Conservation (phyloP, 2,113 vertebrate genomes). For the Notothenia rossii region DNA sequence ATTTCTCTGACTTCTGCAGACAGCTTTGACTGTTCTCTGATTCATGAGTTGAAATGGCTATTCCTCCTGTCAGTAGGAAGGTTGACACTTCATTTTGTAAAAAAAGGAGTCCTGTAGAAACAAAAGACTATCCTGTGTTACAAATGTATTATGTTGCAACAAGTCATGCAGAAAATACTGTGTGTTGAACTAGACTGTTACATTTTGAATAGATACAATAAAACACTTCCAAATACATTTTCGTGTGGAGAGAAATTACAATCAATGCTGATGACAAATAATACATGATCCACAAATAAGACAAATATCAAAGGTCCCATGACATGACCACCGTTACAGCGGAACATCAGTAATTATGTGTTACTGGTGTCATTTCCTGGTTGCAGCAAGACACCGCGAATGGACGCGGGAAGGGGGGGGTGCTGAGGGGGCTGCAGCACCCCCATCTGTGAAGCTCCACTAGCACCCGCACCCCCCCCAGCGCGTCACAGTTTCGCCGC, state of each 20-base stretch:
- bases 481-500: no score
- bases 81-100: conserved; percentile 49
- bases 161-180: background rate
- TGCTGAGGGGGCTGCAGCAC: no score
- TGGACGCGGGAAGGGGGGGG: no score
- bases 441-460: no score
- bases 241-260: background rate
- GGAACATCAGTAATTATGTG: no score
- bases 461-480: no score
- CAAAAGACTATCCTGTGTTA: background rate
- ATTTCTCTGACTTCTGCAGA: conserved; percentile 55
- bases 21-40: conserved; percentile 45
- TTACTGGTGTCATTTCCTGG: no score
- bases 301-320: background rate
- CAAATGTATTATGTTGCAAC: conserved; percentile 11
- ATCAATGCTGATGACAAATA: background rate
- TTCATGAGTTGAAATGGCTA: conserved; percentile 28
- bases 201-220: background rate
- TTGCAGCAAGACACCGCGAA: no score
- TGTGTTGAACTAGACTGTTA: background rate
- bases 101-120: conserved; percentile 23
- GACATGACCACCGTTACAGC: no score
- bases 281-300: conserved; percentile 1
- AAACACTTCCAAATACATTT: background rate
- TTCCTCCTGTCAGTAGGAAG: conserved; percentile 26